Conservation (phyloP, 1,140 invertebrate genomes). For the Uloborus diversus region DNA sequence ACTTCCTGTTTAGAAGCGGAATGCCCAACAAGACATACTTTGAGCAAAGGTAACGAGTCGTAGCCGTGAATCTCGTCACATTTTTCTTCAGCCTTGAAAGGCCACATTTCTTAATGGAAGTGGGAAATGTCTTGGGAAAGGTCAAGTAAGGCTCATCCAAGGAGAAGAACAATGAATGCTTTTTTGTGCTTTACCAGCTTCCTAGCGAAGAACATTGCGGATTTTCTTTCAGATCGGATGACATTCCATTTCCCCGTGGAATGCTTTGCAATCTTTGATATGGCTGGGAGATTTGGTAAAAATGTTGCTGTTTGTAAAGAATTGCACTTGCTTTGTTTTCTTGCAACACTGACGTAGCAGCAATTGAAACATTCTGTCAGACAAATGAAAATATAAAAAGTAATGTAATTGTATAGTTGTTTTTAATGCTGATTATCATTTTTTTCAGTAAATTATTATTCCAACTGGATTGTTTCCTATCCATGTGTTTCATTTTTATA, state of each 20-base stretch:
- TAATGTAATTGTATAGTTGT: too few species aligned
- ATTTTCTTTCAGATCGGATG: conserved; percentile 22
- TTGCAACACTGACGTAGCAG: background rate
- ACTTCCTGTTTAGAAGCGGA: conserved; percentile 25
- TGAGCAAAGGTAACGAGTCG: conserved; percentile 52
- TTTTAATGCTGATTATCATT: too few species aligned
- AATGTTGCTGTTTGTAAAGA: background rate
- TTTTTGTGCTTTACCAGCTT: conserved; percentile 4
- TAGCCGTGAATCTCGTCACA: conserved; percentile 53
- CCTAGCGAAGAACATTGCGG: conserved; percentile 18
- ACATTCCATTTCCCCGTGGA: background rate
- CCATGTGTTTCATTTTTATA: too few species aligned
- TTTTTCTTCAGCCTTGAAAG: conserved; percentile 23
- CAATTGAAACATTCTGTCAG: too few species aligned
- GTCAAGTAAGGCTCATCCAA: conserved; percentile 14
- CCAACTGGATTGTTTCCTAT: too few species aligned
- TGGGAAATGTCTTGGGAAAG: conserved; percentile 48
- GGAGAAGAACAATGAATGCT: conserved; percentile 14
- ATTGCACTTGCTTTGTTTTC: background rate
- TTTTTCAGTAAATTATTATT: too few species aligned
- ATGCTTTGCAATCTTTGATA: background rate
- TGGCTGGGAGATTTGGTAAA: too few species aligned
- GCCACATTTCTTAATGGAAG: conserved; percentile 16
- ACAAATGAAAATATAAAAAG: too few species aligned
- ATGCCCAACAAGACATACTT: conserved; percentile 21